A percentile compares a stretch with the other conserved stretches of the same genome.
Conservation (phyloP, 2,113 vertebrate species). For the Hyaena hyaena region DNA sequence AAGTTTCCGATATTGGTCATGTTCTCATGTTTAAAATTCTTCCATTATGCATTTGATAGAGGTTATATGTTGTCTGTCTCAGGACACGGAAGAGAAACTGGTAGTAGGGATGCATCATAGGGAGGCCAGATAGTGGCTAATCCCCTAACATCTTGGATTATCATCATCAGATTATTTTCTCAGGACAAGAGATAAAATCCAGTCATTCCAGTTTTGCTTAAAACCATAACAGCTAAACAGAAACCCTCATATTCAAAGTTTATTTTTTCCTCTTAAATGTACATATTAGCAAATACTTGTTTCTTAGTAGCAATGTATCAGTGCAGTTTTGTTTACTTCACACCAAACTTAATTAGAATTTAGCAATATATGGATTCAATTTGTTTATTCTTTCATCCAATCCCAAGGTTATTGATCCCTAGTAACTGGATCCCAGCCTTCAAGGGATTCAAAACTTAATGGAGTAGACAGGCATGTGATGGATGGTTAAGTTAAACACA, state of each 20-base stretch:
- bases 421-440: background rate
- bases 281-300: background rate
- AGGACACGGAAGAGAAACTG: background rate
- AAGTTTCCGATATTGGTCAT: background rate
- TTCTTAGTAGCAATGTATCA: background rate
- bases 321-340: background rate
- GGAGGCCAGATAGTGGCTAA: background rate
- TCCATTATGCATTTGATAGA: background rate
- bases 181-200: background rate
- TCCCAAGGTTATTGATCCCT: background rate
- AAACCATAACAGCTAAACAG: background rate
- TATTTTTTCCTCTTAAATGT: background rate
- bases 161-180: background rate
- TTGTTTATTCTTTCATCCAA: background rate
- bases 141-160: background rate
- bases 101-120: background rate
- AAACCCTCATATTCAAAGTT: background rate
- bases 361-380: background rate
- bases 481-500: background rate
- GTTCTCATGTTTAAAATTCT: background rate
- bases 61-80: background rate
- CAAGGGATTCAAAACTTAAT: background rate
- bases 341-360: conserved; percentile 3
- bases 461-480: background rate
- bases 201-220: background rate